Conservation (phyloP, 2,888 invertebrate species). For the Heteromurus nitidus region DNA sequence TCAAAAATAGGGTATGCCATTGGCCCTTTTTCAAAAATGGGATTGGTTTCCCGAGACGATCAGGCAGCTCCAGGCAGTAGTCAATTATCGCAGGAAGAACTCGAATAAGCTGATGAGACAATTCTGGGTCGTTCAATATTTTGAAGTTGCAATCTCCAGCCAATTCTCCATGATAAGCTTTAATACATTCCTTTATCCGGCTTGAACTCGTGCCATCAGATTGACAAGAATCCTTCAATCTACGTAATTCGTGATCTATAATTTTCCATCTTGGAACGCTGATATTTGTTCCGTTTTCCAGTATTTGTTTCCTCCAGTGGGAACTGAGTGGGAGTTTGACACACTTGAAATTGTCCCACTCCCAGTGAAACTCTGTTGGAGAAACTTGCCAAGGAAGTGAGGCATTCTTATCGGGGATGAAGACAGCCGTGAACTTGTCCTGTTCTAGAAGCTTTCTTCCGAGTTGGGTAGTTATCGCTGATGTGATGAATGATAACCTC, state of each 20-base stretch:
- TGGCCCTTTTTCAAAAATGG: conserved; percentile 23
- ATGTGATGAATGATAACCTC: too few relatives aligned
- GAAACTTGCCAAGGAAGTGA: neutral
- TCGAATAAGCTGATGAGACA: neutral
- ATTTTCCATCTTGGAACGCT: neutral
- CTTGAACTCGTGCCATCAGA: neutral
- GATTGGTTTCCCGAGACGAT: conserved; percentile 72
- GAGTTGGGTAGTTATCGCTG: too few relatives aligned
- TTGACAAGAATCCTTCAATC: neutral
- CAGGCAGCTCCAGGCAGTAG: conserved; percentile 17
- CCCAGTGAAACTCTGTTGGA: neutral
- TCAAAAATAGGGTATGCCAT: conserved; percentile 15
- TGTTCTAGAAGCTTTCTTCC: too few relatives aligned
- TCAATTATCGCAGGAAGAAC: neutral
- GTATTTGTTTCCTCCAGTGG: neutral
- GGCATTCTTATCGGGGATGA: too few relatives aligned
- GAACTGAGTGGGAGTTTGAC: conserved; percentile 3
- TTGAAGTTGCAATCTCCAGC: conserved; percentile 7
- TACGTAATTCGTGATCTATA: neutral
- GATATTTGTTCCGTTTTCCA: neutral
- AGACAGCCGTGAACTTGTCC: too few relatives aligned
- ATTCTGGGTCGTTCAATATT: neutral
- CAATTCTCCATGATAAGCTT: neutral
- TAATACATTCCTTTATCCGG: neutral
- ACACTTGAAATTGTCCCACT: neutral